These are phyloP conservation scores for Pygoscelis adeliae DNA, from an alignment of 2,113 vertebrate genomes.

Conservation along the genomic window DNA sequence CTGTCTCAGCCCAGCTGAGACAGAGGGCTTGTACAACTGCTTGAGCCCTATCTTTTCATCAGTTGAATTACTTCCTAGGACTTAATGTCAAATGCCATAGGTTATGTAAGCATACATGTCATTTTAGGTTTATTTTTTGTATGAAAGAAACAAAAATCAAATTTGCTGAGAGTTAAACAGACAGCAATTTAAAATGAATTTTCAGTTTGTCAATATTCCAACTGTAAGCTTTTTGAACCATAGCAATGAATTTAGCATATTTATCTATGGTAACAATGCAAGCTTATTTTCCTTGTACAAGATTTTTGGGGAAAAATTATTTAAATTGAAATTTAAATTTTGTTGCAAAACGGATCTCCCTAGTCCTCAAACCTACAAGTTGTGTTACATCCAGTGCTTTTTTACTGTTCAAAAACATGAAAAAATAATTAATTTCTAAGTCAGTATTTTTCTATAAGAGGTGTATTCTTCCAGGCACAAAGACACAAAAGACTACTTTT, in stretches of 20 bases:
- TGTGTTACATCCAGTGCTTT: background rate
- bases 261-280: background rate
- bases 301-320: background rate
- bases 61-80: background rate
- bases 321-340: background rate
- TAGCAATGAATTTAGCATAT: background rate
- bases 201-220: background rate
- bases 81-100: background rate
- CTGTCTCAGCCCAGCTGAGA: background rate
- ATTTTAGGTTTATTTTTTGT: background rate
- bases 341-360: background rate
- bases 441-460: background rate
- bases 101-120: background rate
- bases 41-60: background rate
- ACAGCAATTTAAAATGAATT: background rate
- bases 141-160: background rate
- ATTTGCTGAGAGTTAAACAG: background rate
- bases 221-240: background rate
- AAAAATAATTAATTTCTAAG: background rate
- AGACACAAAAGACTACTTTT: background rate
- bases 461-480: background rate
- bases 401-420: background rate
- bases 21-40: background rate
- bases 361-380: background rate
- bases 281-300: background rate